A percentile compares a stretch with the other conserved stretches of the same genome.
These are phyloP conservation scores for Malurus splendens DNA, from an alignment of 2,797 vertebrate genomes.

Conservation along the genomic window DNA sequence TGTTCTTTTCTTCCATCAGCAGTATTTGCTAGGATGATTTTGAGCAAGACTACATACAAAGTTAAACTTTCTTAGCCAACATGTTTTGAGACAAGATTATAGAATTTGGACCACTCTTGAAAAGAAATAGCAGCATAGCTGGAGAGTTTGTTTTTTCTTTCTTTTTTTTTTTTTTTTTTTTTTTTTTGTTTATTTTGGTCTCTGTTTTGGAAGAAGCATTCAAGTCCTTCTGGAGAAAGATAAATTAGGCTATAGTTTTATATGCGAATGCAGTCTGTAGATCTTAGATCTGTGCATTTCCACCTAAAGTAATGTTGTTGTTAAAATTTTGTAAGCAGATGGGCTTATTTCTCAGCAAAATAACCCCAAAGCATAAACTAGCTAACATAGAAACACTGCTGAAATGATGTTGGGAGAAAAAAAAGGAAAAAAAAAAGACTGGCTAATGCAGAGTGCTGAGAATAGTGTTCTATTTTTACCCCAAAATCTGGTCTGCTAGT, in stretches of 20 bases:
- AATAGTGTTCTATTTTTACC: slow-evolving; percentile 22
- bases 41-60: neutral
- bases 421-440: neutral
- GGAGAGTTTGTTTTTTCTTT: neutral
- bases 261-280: neutral
- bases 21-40: neutral
- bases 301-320: slow-evolving; percentile 5
- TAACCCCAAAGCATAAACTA: slow-evolving; percentile 31
- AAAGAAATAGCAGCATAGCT: neutral
- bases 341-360: slow-evolving; percentile 2
- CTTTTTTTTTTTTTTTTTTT: neutral
- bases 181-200: neutral
- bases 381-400: slow-evolving; percentile 3
- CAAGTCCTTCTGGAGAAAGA: neutral
- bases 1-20: slow-evolving; percentile 1
- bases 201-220: neutral
- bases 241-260: neutral
- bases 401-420: neutral
- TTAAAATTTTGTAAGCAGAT: slow-evolving; percentile 26
- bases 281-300: neutral
- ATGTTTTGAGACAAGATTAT: neutral
- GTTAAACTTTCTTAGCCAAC: neutral
- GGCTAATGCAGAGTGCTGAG: neutral
- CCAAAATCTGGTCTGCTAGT: neutral
- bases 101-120: neutral